Percentiles rank a stretch among this genome's conserved stretches.
Evolutionary conservation across 2,888 invertebrate genomes (phyloP).

Genomic region (Metalampra italica): DNA sequence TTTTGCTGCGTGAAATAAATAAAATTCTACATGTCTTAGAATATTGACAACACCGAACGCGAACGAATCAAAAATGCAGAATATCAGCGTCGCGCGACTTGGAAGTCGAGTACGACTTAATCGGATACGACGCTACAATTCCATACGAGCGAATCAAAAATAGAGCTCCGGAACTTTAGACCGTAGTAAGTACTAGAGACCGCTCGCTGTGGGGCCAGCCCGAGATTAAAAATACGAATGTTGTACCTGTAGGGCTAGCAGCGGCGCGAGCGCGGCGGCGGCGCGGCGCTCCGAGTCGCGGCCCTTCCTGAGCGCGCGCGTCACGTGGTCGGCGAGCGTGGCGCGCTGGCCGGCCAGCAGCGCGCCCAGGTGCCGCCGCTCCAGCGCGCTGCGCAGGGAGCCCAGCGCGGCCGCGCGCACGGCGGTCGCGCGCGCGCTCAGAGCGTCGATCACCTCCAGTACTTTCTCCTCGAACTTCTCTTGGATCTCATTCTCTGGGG

Average conservation of each 20-base stretch:
- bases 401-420: conserved; percentile 86
- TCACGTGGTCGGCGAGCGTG: conserved; percentile 89
- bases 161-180: too few relatives aligned
- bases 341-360: conserved; percentile 87
- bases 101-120: too few relatives aligned
- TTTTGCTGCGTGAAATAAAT: too few relatives aligned
- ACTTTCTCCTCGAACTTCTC: conserved; percentile 92
- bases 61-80: too few relatives aligned
- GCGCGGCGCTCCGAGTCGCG: conserved; percentile 88
- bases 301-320: conserved; percentile 90
- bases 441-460: conserved; percentile 90
- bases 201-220: too few relatives aligned
- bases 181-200: too few relatives aligned
- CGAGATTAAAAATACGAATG: too few relatives aligned
- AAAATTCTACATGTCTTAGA: too few relatives aligned
- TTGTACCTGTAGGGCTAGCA: conserved; percentile 89
- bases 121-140: too few relatives aligned
- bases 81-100: too few relatives aligned
- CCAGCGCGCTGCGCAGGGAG: conserved; percentile 84
- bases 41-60: too few relatives aligned
- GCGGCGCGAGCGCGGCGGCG: conserved; percentile 88
- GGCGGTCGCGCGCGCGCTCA: conserved; percentile 93
- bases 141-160: too few relatives aligned
- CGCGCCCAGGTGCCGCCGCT: conserved; percentile 87
- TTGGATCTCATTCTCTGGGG: conserved; percentile 73